These are phyloP conservation scores for Minunthozetes semirufus DNA, from an alignment of 2,888 invertebrate genomes.

Conservation along the genomic window DNA sequence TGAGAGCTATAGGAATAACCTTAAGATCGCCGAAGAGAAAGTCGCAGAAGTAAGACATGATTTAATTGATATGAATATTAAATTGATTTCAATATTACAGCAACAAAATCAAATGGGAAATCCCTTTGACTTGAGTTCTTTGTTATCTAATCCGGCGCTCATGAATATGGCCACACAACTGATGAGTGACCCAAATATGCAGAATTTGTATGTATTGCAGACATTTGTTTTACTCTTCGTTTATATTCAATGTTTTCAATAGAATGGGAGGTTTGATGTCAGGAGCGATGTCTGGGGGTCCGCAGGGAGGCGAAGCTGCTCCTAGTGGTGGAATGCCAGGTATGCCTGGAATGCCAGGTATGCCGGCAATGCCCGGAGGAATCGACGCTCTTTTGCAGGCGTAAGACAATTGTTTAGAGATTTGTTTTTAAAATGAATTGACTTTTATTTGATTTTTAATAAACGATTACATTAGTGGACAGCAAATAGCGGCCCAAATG, in stretches of 20 bases:
- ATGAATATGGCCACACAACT: conserved; percentile 77
- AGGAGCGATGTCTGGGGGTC: conserved; percentile 9
- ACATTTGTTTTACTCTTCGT: neutral
- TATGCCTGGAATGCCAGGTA: no score
- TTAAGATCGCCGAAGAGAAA: conserved; percentile 71
- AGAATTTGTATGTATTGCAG: conserved; percentile 56
- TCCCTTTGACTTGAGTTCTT: conserved; percentile 36
- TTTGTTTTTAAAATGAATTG: neutral
- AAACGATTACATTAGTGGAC: no score
- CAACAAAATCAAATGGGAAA: conserved; percentile 38
- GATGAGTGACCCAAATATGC: conserved; percentile 75
- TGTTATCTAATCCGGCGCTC: conserved; percentile 57
- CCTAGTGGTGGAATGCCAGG: no score
- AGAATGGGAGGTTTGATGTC: conserved; percentile 19
- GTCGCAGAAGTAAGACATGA: conserved; percentile 41
- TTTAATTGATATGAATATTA: neutral
- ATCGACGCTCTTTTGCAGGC: conserved; percentile 54
- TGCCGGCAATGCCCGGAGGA: conserved; percentile 43
- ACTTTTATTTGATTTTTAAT: no score
- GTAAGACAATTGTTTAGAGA: conserved; percentile 49
- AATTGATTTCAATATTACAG: conserved; percentile 23
- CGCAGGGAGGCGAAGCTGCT: neutral
- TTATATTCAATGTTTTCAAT: neutral
- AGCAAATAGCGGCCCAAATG: conserved; percentile 73
- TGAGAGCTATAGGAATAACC: conserved; percentile 77